Conservation (phyloP, 2,113 vertebrate genomes). For the Cololabis saira region DNA sequence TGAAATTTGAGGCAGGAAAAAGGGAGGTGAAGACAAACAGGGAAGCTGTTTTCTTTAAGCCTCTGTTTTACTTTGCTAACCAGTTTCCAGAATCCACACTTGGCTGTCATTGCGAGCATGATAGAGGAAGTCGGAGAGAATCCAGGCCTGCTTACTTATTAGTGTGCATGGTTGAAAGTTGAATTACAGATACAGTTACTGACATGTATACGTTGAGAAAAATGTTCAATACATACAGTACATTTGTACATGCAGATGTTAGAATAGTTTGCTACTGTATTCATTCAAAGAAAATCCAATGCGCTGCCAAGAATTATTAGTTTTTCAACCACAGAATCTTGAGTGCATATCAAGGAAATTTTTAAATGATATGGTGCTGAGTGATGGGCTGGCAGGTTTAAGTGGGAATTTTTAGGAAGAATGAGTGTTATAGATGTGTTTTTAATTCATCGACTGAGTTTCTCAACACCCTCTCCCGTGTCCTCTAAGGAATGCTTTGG, state of each 20-base stretch:
- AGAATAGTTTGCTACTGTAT: conserved; percentile 25
- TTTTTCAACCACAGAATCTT: conserved; percentile 84
- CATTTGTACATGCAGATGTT: conserved; percentile 5
- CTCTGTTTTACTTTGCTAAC: conserved; percentile 70
- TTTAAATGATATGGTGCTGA: conserved; percentile 88
- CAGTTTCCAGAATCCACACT: conserved; percentile 70
- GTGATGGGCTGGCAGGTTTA: conserved; percentile 81
- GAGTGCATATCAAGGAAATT: conserved; percentile 81
- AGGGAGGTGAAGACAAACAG: conserved; percentile 75
- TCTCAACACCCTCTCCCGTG: conserved; percentile 50
- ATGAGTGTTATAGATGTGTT: conserved; percentile 68
- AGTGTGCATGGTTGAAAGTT: conserved; percentile 25
- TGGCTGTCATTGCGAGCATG: conserved; percentile 56
- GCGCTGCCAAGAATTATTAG: conserved; percentile 84
- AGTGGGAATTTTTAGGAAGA: conserved; percentile 58
- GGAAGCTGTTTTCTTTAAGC: conserved; percentile 70
- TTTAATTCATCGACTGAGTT: conserved; percentile 57
- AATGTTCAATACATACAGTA: background rate
- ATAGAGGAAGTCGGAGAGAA: conserved; percentile 49
- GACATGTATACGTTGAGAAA: conserved; percentile 8
- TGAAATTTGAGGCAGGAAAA: conserved; percentile 76
- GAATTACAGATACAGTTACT: conserved; percentile 18
- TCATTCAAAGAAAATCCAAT: conserved; percentile 51
- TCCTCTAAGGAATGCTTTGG: conserved; percentile 40
- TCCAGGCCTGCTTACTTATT: conserved; percentile 23